Evolutionary conservation across 1,140 invertebrate species (phyloP).

Genomic region (Eriocheir sinensis): DNA sequence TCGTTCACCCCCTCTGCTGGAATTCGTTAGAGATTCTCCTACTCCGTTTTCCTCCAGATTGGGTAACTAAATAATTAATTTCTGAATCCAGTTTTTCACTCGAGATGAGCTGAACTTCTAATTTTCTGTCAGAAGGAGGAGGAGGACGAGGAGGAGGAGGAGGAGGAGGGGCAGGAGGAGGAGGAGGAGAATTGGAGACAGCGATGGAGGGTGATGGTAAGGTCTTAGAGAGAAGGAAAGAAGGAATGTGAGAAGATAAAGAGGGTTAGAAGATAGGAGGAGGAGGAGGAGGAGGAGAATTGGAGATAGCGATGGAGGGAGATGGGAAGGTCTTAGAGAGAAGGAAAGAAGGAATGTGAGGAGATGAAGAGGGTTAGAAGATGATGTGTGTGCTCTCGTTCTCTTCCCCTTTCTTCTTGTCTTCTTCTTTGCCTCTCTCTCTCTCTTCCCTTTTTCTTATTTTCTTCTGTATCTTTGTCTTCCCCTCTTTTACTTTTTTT

Average conservation of each 20-base stretch:
- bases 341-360: not conserved
- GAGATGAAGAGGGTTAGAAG: not conserved
- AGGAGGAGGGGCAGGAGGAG: not conserved
- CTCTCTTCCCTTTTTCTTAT: too few species aligned
- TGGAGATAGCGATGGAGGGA: not conserved
- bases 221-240: not conserved
- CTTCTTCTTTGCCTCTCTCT: too few species aligned
- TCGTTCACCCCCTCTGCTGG: conserved; percentile 33
- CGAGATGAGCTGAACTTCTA: conserved; percentile 70
- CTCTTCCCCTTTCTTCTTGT: too few species aligned
- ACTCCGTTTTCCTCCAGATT: conserved; percentile 69
- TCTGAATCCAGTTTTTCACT: conserved; percentile 74
- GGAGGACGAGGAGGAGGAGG: not conserved
- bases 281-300: not conserved
- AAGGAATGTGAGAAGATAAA: not conserved
- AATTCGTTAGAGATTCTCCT: conserved; percentile 61
- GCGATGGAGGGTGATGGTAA: not conserved
- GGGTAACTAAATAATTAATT: conserved; percentile 75
- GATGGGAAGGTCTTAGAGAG: not conserved
- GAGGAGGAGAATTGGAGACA: not conserved
- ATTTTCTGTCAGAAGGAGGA: conserved; percentile 63
- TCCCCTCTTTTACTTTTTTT: too few species aligned
- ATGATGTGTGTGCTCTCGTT: too few species aligned
- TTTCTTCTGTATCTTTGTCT: too few species aligned
- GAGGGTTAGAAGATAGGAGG: not conserved